These are phyloP conservation scores for Nasonia giraulti DNA, from an alignment of 1,140 invertebrate genomes.

Conservation along the genomic window DNA sequence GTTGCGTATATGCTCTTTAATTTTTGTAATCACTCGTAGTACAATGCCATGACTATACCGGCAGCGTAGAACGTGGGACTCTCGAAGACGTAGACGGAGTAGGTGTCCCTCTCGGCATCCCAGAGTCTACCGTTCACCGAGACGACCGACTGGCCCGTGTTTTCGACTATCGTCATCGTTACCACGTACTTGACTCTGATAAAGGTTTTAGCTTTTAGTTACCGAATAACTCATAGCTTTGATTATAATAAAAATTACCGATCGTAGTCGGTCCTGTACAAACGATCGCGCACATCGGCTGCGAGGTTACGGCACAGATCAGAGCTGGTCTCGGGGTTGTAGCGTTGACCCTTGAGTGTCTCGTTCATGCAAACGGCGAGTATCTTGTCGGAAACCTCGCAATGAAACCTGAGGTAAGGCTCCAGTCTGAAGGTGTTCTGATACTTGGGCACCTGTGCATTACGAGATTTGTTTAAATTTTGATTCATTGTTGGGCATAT, in stretches of 20 bases:
- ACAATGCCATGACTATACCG: conserved; percentile 76
- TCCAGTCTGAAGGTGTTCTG: conserved; percentile 63
- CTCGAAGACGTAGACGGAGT: conserved; percentile 74
- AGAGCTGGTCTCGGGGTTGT: conserved; percentile 53
- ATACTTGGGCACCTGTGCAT: conserved; percentile 56
- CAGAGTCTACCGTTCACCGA: conserved; percentile 76
- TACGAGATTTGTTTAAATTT: not conserved
- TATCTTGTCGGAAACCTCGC: conserved; percentile 58
- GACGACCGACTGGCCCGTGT: conserved; percentile 74
- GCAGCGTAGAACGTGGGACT: conserved; percentile 75
- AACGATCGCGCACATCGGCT: conserved; percentile 53
- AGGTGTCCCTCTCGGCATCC: conserved; percentile 76
- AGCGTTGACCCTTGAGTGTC: conserved; percentile 51
- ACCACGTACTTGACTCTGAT: conserved; percentile 78
- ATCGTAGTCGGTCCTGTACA: conserved; percentile 58
- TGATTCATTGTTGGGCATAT: not conserved
- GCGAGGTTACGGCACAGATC: conserved; percentile 57
- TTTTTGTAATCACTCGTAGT: conserved; percentile 73
- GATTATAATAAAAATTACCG: conserved; percentile 54
- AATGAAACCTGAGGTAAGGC: conserved; percentile 55
- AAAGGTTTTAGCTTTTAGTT: conserved; percentile 50
- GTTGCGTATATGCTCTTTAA: not conserved
- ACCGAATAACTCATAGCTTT: not conserved
- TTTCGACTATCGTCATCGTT: conserved; percentile 76
- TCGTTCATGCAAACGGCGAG: conserved; percentile 56